Evolutionary conservation across 2,113 vertebrate species (phyloP), one percentile per base, ranked within the genome.

Genomic region (Symphodus melops): DNA sequence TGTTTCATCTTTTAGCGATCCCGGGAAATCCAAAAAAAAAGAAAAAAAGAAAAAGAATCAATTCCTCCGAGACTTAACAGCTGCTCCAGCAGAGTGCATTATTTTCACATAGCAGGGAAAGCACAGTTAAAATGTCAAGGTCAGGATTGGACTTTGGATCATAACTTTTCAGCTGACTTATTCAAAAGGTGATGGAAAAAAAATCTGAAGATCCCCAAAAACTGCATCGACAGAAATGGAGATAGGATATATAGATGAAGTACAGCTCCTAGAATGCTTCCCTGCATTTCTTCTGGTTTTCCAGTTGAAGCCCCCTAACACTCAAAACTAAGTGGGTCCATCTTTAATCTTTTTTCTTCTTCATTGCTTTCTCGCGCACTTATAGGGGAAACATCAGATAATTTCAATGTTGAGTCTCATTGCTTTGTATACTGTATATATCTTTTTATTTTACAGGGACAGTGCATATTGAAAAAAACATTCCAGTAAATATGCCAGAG

Each of bases 1-100:
- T 39, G 16, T 52, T 71, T 59, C 25, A 68, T 69, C n/a, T 59
- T 36, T 55, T 17, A 5, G 56, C 28, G 61, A 21, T 52, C 36
- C 42, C 10, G 9, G 55, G 49, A 61, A 61, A 62, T 68, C 20
- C 20, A 25, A 25, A 25, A 25, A 25, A 25, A 25, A n/a, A n/a
- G n/a, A n/a, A 25, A 25, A 25, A 25, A 25, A 25, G 4, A n/a
- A 6, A 11, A 19, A 1, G 52, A 41, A 55, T 33, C 7, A 23
- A 56, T 8, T 63, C 11, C 41, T 55, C 14, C 6, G 4, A 23
- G 37, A 60, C 36, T 49, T 28, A 8, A 7, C 61, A 51, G 41
- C 61, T 51, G 57, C n/a, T 23, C 54, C n/a, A 48, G 12, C 2
- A 52, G 17, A 44, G 14, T 23, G 42, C 19, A 5, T 33, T 20